Evolutionary conservation across 2,113 vertebrate species (phyloP).

Genomic region (Cariama cristata): DNA sequence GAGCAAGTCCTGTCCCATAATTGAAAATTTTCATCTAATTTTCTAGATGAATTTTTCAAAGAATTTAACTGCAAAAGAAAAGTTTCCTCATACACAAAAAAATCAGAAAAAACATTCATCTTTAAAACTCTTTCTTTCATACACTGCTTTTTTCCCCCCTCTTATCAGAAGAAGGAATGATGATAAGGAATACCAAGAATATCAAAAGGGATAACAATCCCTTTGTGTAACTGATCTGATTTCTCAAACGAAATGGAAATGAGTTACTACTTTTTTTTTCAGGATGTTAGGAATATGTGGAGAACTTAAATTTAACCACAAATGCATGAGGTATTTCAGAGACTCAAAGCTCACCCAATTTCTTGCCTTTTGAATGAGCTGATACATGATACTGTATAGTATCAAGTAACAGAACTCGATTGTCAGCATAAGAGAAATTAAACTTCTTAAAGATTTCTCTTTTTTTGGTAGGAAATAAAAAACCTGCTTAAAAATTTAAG

Average conservation of each 20-base stretch:
- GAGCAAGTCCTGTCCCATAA: background rate
- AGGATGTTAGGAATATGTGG: background rate
- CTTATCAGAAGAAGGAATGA: background rate
- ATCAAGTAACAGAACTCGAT: background rate
- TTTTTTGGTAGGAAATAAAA: background rate
- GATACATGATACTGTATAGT: rapidly evolving
- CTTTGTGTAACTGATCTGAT: background rate
- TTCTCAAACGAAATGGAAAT: background rate
- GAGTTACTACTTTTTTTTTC: background rate
- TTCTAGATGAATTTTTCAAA: background rate
- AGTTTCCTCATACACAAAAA: background rate
- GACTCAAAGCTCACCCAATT: background rate
- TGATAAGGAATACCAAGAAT: background rate
- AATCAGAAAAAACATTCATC: background rate
- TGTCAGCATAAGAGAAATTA: background rate
- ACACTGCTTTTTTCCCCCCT: background rate
- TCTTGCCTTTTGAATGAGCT: background rate
- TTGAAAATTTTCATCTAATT: background rate
- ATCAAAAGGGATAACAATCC: background rate
- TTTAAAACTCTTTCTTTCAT: background rate
- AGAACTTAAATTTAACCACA: background rate
- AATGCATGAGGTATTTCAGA: background rate
- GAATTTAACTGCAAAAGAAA: background rate
- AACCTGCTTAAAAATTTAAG: background rate
- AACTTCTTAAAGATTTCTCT: background rate